These are phyloP conservation scores for Leptogaster cylindrica DNA, from an alignment of 2,888 invertebrate species.

Conservation along the genomic window DNA sequence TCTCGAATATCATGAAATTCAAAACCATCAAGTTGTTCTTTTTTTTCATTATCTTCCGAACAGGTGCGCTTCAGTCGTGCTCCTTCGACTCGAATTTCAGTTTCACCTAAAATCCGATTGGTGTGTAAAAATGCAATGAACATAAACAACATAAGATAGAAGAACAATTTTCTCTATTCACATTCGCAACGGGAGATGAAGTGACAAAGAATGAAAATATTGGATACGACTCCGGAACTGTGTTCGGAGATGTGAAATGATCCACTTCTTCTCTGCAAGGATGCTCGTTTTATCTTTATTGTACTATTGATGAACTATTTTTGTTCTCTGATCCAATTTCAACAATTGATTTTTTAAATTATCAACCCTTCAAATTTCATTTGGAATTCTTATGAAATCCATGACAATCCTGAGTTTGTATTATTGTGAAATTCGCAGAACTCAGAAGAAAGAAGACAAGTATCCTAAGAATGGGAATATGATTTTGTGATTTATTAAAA, in stretches of 20 bases:
- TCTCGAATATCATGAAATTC: constrained; percentile 1
- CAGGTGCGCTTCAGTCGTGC: neutral
- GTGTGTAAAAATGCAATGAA: neutral
- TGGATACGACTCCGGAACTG: neutral
- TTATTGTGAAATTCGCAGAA: neutral
- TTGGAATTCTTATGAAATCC: neutral
- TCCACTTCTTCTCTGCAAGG: neutral
- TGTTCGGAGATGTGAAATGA: neutral
- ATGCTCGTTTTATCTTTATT: too few relatives aligned
- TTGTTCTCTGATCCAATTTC: too few relatives aligned
- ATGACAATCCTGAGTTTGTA: neutral
- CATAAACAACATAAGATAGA: neutral
- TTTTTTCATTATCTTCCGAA: neutral
- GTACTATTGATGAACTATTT: too few relatives aligned
- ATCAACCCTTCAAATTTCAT: too few relatives aligned
- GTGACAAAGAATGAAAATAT: neutral
- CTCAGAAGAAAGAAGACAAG: neutral
- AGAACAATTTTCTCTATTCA: neutral
- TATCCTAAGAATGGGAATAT: neutral
- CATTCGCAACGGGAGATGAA: neutral
- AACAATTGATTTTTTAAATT: too few relatives aligned
- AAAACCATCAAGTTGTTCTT: neutral
- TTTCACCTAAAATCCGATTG: neutral
- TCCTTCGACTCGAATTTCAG: neutral
- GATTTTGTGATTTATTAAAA: neutral